Conservation (phyloP, 2,113 vertebrate species). For the Fregetta grallaria region DNA sequence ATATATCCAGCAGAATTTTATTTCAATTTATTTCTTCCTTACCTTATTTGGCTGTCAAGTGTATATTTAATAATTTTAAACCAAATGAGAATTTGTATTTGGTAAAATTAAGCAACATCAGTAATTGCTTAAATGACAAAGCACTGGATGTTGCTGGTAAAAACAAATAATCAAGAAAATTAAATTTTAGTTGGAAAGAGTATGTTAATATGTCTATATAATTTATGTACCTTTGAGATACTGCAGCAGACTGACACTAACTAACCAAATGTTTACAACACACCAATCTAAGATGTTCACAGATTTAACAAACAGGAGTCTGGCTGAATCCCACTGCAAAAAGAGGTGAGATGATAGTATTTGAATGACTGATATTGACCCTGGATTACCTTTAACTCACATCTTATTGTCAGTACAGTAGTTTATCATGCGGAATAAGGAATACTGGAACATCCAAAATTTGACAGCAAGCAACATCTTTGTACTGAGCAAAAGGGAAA, state of each 20-base stretch:
- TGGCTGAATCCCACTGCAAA: not conserved
- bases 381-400: not conserved
- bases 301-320: not conserved
- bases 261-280: not conserved
- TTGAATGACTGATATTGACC: not conserved
- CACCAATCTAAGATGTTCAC: not conserved
- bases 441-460: not conserved
- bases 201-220: not conserved
- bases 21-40: not conserved
- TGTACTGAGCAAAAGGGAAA: not conserved
- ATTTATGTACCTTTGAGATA: not conserved
- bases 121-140: not conserved
- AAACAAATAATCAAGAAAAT: not conserved
- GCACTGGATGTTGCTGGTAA: not conserved
- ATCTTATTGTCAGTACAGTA: not conserved
- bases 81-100: not conserved
- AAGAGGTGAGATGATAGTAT: not conserved
- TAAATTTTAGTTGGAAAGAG: not conserved
- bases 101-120: not conserved
- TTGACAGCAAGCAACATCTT: not conserved
- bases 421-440: not conserved
- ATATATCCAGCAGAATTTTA: not conserved
- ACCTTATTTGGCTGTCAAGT: not conserved
- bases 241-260: not conserved
- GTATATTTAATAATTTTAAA: not conserved